phyloP scores from a whole-genome alignment of 1,140 invertebrate species.

The Dendroctonus ponderosae region DNA sequence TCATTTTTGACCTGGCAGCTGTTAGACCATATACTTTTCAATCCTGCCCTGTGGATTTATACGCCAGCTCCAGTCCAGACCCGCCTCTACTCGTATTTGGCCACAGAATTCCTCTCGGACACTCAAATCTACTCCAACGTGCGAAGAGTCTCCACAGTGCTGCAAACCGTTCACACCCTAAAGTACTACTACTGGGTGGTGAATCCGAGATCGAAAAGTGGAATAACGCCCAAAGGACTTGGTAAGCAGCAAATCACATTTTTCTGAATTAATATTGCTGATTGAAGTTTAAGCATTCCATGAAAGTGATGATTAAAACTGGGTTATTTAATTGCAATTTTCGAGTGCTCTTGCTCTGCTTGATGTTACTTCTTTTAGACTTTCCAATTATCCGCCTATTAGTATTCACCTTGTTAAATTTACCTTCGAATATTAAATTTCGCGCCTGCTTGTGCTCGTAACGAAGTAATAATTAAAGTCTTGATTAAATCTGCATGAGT shows the following conservation, averaged over 20 bases:
- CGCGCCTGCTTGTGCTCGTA: background rate
- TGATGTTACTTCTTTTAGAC: too few relatives aligned
- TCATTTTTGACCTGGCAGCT: constrained; percentile 86
- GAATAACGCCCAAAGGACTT: constrained; percentile 89
- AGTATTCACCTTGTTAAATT: constrained; percentile 2
- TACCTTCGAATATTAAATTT: constrained; percentile 2
- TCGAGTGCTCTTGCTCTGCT: too few relatives aligned
- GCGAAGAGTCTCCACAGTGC: constrained; percentile 90
- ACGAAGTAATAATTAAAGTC: too few relatives aligned
- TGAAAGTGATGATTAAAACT: too few relatives aligned
- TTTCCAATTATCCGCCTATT: constrained; percentile 11
- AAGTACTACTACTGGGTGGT: constrained; percentile 99
- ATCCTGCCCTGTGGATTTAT: constrained; percentile 98
- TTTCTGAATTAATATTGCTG: too few relatives aligned
- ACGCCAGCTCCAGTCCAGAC: constrained; percentile 95
- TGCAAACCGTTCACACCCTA: constrained; percentile 96
- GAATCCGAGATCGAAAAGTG: constrained; percentile 91
- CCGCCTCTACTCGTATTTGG: constrained; percentile 93
- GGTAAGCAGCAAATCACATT: constrained; percentile 58
- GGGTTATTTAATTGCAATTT: too few relatives aligned
- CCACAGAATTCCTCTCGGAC: constrained; percentile 95
- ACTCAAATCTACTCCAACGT: constrained; percentile 98
- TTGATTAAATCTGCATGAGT: too few relatives aligned
- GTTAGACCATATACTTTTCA: constrained; percentile 97
- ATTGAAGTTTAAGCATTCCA: too few relatives aligned